Conservation (phyloP, 2,888 invertebrate genomes). For the Didymodactylos carnosus region DNA sequence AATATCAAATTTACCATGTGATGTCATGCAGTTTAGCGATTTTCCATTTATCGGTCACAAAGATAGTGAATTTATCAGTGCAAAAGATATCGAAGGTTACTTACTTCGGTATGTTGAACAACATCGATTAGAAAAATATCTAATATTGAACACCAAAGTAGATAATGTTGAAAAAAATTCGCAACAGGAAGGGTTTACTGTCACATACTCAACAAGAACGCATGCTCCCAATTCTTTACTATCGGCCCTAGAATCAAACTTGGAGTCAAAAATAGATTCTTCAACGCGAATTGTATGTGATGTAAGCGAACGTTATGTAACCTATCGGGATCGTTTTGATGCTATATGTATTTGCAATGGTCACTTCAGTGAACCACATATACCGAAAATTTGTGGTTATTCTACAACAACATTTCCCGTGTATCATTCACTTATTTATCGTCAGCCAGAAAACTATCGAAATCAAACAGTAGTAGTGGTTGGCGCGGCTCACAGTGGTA, state of each 20-base stretch:
- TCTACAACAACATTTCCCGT: background rate
- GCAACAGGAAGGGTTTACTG: background rate
- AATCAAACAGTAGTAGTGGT: background rate
- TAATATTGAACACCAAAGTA: background rate
- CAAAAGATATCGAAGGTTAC: background rate
- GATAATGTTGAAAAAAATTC: background rate
- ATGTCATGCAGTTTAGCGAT: slow-evolving; percentile 10
- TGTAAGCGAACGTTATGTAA: background rate
- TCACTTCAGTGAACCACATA: background rate
- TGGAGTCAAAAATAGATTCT: background rate
- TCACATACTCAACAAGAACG: background rate
- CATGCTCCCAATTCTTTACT: no score
- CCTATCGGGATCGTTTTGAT: background rate
- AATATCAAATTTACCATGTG: slow-evolving; percentile 1
- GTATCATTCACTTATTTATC: background rate
- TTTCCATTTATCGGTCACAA: background rate
- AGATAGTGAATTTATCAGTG: background rate
- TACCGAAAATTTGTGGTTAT: background rate
- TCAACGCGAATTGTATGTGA: background rate
- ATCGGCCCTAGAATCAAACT: no score
- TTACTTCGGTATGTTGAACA: background rate
- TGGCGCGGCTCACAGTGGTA: background rate
- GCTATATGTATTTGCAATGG: background rate
- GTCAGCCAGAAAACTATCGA: background rate
- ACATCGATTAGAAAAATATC: background rate